phyloP scores from a whole-genome alignment of 2,797 vertebrate species.

The Paratrypauchen microcephalus region DNA sequence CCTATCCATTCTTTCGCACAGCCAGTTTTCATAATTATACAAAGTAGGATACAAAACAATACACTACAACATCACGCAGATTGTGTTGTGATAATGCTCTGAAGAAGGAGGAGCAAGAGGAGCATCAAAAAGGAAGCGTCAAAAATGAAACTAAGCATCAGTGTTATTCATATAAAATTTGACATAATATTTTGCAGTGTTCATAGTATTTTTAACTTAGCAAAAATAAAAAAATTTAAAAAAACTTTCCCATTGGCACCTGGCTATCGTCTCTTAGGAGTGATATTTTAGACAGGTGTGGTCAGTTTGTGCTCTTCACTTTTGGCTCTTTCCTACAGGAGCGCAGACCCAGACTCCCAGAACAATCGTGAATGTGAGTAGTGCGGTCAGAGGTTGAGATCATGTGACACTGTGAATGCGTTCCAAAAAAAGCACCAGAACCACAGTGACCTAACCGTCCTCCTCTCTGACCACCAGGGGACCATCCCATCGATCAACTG shows the following conservation, averaged over 20 bases:
- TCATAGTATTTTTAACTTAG: no score
- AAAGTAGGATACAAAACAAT: no score
- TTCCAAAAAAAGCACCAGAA: conserved; percentile 33
- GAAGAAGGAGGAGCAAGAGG: no score
- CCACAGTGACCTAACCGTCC: conserved; percentile 29
- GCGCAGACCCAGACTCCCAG: conserved; percentile 30
- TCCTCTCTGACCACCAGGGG: conserved; percentile 57
- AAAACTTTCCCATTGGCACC: background rate
- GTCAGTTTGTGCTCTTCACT: conserved; percentile 7
- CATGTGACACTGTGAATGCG: conserved; percentile 48
- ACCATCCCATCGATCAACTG: conserved; percentile 86
- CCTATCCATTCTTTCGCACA: no score
- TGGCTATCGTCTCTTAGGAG: background rate
- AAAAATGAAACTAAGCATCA: background rate
- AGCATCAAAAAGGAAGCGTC: no score
- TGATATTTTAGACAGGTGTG: conserved; percentile 16
- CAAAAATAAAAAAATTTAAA: no score
- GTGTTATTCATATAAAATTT: background rate
- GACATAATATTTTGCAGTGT: background rate
- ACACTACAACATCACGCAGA: no score
- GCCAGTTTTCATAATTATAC: no score
- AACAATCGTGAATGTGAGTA: conserved; percentile 64
- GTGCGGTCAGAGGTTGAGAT: conserved; percentile 29
- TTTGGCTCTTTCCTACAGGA: conserved; percentile 34
- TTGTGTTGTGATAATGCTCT: no score